These are phyloP conservation scores for Mesorhabditis spiculigera DNA, from an alignment of 2,888 invertebrate genomes.

Conservation along the genomic window DNA sequence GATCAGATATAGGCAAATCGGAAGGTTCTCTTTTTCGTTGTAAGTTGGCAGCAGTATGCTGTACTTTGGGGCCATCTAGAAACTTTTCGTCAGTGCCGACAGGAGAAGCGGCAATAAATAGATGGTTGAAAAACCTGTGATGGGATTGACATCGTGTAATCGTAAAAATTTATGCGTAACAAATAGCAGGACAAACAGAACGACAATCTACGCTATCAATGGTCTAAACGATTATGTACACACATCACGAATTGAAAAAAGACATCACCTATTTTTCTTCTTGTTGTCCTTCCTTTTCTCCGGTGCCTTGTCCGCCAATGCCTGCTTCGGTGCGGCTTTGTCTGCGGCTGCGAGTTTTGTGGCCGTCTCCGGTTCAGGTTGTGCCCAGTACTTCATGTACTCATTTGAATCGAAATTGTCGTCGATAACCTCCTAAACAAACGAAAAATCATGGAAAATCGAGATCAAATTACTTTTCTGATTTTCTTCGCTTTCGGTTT, in stretches of 20 bases:
- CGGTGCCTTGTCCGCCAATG: neutral
- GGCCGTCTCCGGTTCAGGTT: conserved; percentile 8
- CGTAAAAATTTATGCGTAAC: neutral
- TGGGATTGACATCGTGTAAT: neutral
- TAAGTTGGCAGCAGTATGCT: conserved; percentile 82
- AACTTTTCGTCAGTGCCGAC: conserved; percentile 3
- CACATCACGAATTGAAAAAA: no score
- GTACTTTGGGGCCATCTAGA: conserved; percentile 53
- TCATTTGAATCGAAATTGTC: conserved; percentile 47
- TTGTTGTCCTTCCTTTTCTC: conserved; percentile 9
- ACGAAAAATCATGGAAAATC: conserved; percentile 4
- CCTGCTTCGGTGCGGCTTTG: neutral
- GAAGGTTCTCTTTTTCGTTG: conserved; percentile 93
- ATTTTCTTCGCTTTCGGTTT: conserved; percentile 65
- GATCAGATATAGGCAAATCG: conserved; percentile 91
- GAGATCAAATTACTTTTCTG: conserved; percentile 25
- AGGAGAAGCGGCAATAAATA: neutral
- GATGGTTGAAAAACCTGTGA: neutral
- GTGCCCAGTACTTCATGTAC: conserved; percentile 39
- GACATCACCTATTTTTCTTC: neutral
- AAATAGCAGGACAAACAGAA: neutral
- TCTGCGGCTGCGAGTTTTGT: neutral
- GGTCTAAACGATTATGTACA: neutral
- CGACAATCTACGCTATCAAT: neutral
- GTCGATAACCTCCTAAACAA: conserved; percentile 47